Evolutionary conservation across 2,888 invertebrate genomes (phyloP).

Genomic region (Leistus spinibarbis): DNA sequence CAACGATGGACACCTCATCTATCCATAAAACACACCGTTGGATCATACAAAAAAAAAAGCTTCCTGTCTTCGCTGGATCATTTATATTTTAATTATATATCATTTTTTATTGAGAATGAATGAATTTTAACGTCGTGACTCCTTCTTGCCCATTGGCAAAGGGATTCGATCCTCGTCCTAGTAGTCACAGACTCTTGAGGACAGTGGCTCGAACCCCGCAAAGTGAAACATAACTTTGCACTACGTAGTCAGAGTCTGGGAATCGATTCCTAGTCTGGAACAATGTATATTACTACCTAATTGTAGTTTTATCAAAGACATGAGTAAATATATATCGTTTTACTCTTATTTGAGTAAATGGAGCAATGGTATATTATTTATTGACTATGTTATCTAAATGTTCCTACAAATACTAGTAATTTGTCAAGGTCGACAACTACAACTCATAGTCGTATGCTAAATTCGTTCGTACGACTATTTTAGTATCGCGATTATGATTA

Average conservation of each 20-base stretch:
- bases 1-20: constrained; percentile 40
- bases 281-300: background rate
- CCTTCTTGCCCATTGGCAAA: constrained; percentile 20
- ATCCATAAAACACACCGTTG: constrained; percentile 29
- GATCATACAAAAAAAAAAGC: constrained; percentile 29
- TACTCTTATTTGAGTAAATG: too few relatives aligned
- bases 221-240: background rate
- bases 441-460: background rate
- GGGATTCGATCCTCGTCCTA: too few relatives aligned
- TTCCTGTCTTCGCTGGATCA: constrained; percentile 41
- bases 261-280: background rate
- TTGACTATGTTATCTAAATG: too few relatives aligned
- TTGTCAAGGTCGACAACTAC: background rate
- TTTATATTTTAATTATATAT: constrained; percentile 35
- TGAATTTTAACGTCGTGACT: constrained; percentile 18
- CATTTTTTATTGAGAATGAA: constrained; percentile 38
- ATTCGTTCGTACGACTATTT: background rate
- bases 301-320: background rate
- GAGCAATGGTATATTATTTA: too few relatives aligned
- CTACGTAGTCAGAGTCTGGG: background rate
- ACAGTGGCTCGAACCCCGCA: background rate
- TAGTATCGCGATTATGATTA: background rate
- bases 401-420: too few relatives aligned
- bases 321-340: too few relatives aligned
- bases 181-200: too few relatives aligned